phyloP scores from a whole-genome alignment of 2,113 vertebrate genomes.

The Oplegnathus fasciatus region DNA sequence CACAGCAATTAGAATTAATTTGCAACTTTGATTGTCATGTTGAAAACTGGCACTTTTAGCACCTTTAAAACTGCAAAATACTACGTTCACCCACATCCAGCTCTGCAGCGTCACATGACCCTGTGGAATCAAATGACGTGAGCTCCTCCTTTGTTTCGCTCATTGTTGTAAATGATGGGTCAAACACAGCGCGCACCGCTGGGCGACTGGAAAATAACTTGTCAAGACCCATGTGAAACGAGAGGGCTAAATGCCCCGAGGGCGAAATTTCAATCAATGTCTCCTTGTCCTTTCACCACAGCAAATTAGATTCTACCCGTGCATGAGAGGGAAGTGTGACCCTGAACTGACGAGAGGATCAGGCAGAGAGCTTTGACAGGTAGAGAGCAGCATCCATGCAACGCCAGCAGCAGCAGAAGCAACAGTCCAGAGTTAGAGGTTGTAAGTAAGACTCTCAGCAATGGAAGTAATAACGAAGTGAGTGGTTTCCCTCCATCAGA shows the following conservation, averaged over 20 bases:
- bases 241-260: conserved; percentile 80
- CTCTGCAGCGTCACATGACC: conserved; percentile 19
- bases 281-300: conserved; percentile 86
- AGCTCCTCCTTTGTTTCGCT: conserved; percentile 56
- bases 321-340: conserved; percentile 83
- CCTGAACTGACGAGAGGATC: conserved; percentile 83
- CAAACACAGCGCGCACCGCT: conserved; percentile 71
- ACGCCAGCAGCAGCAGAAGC: conserved; percentile 20
- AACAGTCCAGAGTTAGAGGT: conserved; percentile 19
- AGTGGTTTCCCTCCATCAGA: neutral
- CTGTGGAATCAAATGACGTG: conserved; percentile 44
- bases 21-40: neutral
- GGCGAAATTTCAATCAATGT: conserved; percentile 87
- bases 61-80: neutral
- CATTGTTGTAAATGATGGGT: conserved; percentile 77
- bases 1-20: neutral
- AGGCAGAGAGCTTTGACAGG: conserved; percentile 75
- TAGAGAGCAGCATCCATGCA: conserved; percentile 57
- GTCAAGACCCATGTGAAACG: conserved; percentile 82
- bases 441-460: conserved; percentile 2
- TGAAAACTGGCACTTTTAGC: neutral
- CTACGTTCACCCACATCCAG: neutral
- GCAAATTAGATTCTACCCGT: conserved; percentile 85
- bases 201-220: conserved; percentile 82
- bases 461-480: neutral